A percentile compares a stretch with the other conserved stretches of the same genome.
These are phyloP conservation scores for Tenthredo livida DNA, from an alignment of 2,888 invertebrate genomes.

Conservation along the genomic window DNA sequence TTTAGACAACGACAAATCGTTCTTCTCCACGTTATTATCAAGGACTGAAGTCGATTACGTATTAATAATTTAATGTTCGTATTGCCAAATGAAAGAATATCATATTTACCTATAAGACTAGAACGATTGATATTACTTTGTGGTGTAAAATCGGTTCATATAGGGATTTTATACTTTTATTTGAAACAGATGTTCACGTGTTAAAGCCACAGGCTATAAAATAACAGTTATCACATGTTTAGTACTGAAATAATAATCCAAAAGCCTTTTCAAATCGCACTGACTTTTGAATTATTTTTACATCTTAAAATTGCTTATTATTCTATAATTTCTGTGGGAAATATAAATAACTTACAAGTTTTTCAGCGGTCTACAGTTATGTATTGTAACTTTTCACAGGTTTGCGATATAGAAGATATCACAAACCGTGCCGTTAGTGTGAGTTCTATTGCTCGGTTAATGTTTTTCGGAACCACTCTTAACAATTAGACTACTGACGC, in stretches of 20 bases:
- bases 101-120: background rate
- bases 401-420: no score
- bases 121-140: background rate
- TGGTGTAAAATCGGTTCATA: background rate
- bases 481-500: no score
- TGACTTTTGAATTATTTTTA: conserved; percentile 18
- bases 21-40: background rate
- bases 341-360: conserved; percentile 43
- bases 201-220: conserved; percentile 48
- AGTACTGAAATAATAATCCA: background rate
- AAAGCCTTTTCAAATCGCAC: background rate
- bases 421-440: no score
- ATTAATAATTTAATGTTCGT: background rate
- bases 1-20: background rate
- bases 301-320: conserved; percentile 12
- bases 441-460: no score
- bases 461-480: no score
- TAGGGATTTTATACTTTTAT: conserved; percentile 30
- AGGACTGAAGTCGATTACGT: background rate
- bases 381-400: no score
- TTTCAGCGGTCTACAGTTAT: conserved; percentile 20
- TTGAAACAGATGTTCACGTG: conserved; percentile 29
- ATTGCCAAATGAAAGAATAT: background rate
- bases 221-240: conserved; percentile 16
- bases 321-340: conserved; percentile 35